A percentile compares a stretch with the other conserved stretches of the same genome.
These are phyloP conservation scores for Drosophila tanythrix DNA, from an alignment of 2,888 invertebrate genomes.

Conservation along the genomic window DNA sequence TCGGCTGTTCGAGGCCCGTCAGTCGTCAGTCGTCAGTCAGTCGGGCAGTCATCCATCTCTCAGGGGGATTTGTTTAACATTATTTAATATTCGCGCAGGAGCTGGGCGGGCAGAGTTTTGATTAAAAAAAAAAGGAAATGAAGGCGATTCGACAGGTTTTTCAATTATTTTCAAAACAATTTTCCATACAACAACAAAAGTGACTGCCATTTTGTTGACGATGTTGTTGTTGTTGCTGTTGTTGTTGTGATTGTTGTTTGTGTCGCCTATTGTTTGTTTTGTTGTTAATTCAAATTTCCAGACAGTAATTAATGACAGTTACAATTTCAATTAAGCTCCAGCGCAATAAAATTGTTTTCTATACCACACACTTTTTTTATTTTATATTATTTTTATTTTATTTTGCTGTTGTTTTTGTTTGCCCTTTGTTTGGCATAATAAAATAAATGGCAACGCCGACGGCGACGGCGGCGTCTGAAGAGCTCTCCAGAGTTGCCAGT, in stretches of 20 bases:
- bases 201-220: constrained; percentile 50
- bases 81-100: constrained; percentile 48
- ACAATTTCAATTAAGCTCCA: constrained; percentile 80
- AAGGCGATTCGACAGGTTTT: constrained; percentile 76
- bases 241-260: constrained; percentile 47
- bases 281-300: constrained; percentile 80
- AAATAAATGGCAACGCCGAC: constrained; percentile 79
- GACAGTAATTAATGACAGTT: constrained; percentile 85
- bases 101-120: constrained; percentile 45
- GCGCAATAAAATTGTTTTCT: constrained; percentile 64
- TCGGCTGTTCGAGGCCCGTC: constrained; percentile 39
- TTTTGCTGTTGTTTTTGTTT: constrained; percentile 47
- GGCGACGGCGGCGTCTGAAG: constrained; percentile 69
- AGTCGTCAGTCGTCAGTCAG: constrained; percentile 23
- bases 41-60: constrained; percentile 50
- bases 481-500: constrained; percentile 74
- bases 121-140: constrained; percentile 62
- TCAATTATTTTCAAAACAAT: constrained; percentile 69
- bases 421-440: constrained; percentile 73
- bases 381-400: constrained; percentile 39
- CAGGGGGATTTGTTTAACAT: constrained; percentile 25
- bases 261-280: constrained; percentile 47
- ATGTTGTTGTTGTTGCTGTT: constrained; percentile 38
- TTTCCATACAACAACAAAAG: constrained; percentile 34
- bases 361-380: constrained; percentile 53